Percentiles rank a stretch among this genome's conserved stretches.
Conservation (phyloP, 2,113 vertebrate species). For the Poeciliopsis retropinna region DNA sequence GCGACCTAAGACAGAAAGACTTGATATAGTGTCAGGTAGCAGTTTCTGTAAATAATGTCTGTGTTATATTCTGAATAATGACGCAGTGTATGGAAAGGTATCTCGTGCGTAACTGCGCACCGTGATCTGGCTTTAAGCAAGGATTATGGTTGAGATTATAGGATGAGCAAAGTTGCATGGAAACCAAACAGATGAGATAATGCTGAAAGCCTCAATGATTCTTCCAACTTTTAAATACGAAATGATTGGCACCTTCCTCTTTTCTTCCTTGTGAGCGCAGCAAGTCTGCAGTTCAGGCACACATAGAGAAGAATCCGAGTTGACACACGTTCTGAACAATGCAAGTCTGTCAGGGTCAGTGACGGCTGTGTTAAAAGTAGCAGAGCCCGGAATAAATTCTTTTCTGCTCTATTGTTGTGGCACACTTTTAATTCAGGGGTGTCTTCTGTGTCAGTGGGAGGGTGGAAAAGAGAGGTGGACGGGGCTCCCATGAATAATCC, state of each 20-base stretch:
- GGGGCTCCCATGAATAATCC: constrained; percentile 64
- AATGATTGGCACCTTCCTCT: neutral
- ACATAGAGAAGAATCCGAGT: constrained; percentile 21
- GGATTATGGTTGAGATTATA: no score
- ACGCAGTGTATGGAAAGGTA: neutral
- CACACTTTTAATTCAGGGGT: constrained; percentile 74
- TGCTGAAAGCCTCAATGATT: neutral
- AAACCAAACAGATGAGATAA: neutral
- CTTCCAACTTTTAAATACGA: neutral
- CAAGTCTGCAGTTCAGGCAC: constrained; percentile 18
- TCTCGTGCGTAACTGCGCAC: neutral
- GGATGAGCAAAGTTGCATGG: no score
- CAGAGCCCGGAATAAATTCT: constrained; percentile 53
- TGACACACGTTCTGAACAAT: constrained; percentile 68
- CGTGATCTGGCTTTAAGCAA: no score
- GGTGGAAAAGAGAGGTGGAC: neutral
- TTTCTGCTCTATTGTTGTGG: constrained; percentile 77
- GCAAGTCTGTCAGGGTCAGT: constrained; percentile 54
- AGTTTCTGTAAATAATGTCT: neutral
- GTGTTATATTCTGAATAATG: neutral
- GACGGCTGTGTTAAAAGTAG: constrained; percentile 32
- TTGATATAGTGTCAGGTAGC: neutral
- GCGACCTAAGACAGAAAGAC: neutral
- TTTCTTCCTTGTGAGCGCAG: neutral
- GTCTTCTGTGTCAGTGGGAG: constrained; percentile 24